Evolutionary conservation across 2,888 invertebrate genomes (phyloP).

Genomic region (Theodoxus fluviatilis): DNA sequence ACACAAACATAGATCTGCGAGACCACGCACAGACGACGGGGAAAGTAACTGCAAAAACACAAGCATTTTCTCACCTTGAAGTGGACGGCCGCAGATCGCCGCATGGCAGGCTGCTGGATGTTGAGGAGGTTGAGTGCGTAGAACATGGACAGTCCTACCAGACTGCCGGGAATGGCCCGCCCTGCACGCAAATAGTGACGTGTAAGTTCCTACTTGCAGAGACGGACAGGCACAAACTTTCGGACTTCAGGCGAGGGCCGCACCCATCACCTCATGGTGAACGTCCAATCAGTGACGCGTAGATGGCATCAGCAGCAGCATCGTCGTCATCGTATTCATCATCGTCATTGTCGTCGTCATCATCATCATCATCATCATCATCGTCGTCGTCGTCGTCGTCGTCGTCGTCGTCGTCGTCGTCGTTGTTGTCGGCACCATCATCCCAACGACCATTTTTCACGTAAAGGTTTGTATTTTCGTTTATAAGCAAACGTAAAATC

Average conservation of each 20-base stretch:
- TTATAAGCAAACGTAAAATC: too few relatives aligned
- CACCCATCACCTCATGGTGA: too few relatives aligned
- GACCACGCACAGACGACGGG: too few relatives aligned
- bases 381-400: too few relatives aligned
- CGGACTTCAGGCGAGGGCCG: too few relatives aligned
- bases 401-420: too few relatives aligned
- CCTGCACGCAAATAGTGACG: slow-evolving; percentile 20
- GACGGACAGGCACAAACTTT: background rate
- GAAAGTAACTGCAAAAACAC: too few relatives aligned
- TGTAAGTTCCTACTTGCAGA: background rate
- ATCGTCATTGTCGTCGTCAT: background rate
- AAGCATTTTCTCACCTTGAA: slow-evolving; percentile 38
- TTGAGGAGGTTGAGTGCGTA: slow-evolving; percentile 44
- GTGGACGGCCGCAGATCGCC: slow-evolving; percentile 46
- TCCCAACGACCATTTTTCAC: too few relatives aligned
- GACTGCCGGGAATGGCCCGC: slow-evolving; percentile 35
- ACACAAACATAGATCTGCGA: background rate
- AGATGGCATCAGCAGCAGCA: too few relatives aligned
- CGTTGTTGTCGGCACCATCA: too few relatives aligned
- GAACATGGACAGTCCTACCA: slow-evolving; percentile 44
- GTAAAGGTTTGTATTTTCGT: too few relatives aligned
- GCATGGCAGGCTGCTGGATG: slow-evolving; percentile 43
- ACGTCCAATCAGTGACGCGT: too few relatives aligned
- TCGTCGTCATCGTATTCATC: background rate
- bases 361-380: background rate